Percentiles rank a stretch among this genome's conserved stretches.
phyloP scores from a whole-genome alignment of 1,140 invertebrate genomes.

The Drosophila melanica region DNA sequence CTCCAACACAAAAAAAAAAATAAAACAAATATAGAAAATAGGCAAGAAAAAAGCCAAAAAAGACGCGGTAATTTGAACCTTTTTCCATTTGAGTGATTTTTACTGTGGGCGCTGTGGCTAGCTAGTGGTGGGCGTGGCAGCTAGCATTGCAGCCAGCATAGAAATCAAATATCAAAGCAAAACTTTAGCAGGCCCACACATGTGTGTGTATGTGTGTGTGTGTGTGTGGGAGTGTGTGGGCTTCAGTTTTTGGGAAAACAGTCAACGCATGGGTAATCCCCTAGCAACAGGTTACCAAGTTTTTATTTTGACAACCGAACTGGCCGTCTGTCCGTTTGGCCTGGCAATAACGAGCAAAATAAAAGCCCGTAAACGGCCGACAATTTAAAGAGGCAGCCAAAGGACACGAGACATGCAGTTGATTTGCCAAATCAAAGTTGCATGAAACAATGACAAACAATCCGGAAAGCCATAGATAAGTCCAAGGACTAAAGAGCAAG shows the following conservation, averaged over 20 bases:
- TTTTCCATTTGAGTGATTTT: slow-evolving; percentile 75
- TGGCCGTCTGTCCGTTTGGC: neutral
- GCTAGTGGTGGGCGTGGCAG: slow-evolving; percentile 16
- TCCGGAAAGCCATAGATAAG: slow-evolving; percentile 46
- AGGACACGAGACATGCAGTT: slow-evolving; percentile 51
- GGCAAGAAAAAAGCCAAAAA: slow-evolving; percentile 47
- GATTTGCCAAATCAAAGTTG: slow-evolving; percentile 76
- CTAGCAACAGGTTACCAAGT: slow-evolving; percentile 77
- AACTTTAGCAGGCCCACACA: slow-evolving; percentile 39
- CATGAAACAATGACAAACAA: slow-evolving; percentile 72
- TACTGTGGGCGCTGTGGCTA: slow-evolving; percentile 36
- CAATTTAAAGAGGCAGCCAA: slow-evolving; percentile 36
- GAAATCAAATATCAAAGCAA: slow-evolving; percentile 80
- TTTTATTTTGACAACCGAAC: slow-evolving; percentile 74
- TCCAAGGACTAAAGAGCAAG: slow-evolving; percentile 18
- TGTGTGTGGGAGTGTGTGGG: slow-evolving; percentile 1
- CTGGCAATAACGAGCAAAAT: slow-evolving; percentile 34
- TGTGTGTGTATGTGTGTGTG: slow-evolving; percentile 15
- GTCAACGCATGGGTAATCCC: slow-evolving; percentile 67
- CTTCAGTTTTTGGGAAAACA: slow-evolving; percentile 8
- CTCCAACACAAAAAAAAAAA: slow-evolving; percentile 29
- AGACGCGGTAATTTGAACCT: slow-evolving; percentile 79
- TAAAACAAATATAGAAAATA: slow-evolving; percentile 12
- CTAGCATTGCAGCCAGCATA: slow-evolving; percentile 39
- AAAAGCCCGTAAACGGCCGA: slow-evolving; percentile 10